Evolutionary conservation across 1,140 invertebrate genomes (phyloP), one percentile per base, ranked within the genome.

Genomic region (Aphaenogaster floridana): DNA sequence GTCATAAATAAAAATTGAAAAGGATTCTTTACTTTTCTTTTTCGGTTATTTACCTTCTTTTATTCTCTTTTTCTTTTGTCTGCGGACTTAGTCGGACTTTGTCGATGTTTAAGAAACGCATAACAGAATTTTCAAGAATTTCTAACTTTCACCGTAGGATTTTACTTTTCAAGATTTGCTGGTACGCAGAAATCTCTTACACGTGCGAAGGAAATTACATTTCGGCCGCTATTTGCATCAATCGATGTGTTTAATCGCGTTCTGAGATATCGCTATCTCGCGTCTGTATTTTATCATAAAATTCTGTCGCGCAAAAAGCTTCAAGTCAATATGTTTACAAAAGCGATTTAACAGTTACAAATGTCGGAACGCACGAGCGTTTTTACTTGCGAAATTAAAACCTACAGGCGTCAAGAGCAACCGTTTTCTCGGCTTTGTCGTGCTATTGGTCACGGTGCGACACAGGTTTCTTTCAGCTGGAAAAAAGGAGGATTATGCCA

Each of bases 291-390:
- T 72, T 72, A 36, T 54, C 15, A 3, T n/a, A 52, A 72, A 17
- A 72, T 72, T 36, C 34, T 36, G 15, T 36, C 28, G 50, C 3
- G 50, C 15, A 54, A 36, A 4, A 72, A 52, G 34, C 34, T 69
- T 34, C 11, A 9, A 66, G 17, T 66, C 34, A 9, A 66, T 66
- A 39, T 66, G 36, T 66, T 68, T 42, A 68, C 17, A 68, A 68
- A 42, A 68, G 39, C 11, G 17, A 68, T 45, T 68, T 45, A 13
- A 74, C 5, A 59, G 21, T 59, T 21, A 9, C 57, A 21, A 59
- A 34, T 36, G 5, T 74, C 17, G 39, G 15, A 13, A 54, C 8
- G 15, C 9, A 8, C 15, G 13, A 15, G 2, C 28, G 28, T 34
- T 36, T 36, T 72, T n/a, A 17, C 15, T 15, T 17, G 11, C 1